Percentiles rank a stretch among this genome's conserved stretches.
Evolutionary conservation across 2,888 invertebrate genomes (phyloP).

Genomic region (Sceliomorpha sp.): DNA sequence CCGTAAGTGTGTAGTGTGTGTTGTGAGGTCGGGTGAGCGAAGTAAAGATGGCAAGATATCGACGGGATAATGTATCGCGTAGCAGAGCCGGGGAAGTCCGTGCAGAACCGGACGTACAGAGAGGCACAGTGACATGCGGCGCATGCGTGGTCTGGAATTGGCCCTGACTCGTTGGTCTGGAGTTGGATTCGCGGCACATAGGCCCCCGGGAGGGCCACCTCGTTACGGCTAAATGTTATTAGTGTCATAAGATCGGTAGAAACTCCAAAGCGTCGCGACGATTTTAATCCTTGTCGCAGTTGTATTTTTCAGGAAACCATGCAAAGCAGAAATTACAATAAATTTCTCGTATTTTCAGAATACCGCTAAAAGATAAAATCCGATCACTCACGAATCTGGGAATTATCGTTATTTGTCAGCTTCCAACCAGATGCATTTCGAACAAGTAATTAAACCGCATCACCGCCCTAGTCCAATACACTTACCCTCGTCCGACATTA

Average conservation of each 20-base stretch:
- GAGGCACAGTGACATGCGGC: conserved; percentile 39
- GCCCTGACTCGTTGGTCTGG: conserved; percentile 50
- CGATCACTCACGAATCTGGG: too few species aligned
- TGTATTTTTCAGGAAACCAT: too few species aligned
- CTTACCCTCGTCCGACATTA: too few species aligned
- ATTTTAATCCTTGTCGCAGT: too few species aligned
- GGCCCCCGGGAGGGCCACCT: conserved; percentile 22
- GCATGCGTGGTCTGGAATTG: conserved; percentile 44
- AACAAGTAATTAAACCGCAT: too few species aligned
- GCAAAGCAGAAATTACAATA: too few species aligned
- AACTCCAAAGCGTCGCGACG: too few species aligned
- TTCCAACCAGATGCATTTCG: too few species aligned
- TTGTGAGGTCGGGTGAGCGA: conserved; percentile 66
- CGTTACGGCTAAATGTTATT: conserved; percentile 45
- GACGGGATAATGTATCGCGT: conserved; percentile 71
- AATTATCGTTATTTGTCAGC: too few species aligned
- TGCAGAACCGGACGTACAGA: conserved; percentile 47
- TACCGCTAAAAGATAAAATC: too few species aligned
- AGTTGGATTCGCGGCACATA: conserved; percentile 39
- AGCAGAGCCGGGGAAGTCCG: conserved; percentile 52
- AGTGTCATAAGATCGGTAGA: conserved; percentile 48
- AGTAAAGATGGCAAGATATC: conserved; percentile 73
- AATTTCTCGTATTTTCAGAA: too few species aligned
- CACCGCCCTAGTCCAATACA: too few species aligned
- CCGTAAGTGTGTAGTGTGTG: conserved; percentile 66